Conservation (phyloP, 30 jellyfish, hydroid and myxozoan genomes). For the Cassiopea xamachana region DNA sequence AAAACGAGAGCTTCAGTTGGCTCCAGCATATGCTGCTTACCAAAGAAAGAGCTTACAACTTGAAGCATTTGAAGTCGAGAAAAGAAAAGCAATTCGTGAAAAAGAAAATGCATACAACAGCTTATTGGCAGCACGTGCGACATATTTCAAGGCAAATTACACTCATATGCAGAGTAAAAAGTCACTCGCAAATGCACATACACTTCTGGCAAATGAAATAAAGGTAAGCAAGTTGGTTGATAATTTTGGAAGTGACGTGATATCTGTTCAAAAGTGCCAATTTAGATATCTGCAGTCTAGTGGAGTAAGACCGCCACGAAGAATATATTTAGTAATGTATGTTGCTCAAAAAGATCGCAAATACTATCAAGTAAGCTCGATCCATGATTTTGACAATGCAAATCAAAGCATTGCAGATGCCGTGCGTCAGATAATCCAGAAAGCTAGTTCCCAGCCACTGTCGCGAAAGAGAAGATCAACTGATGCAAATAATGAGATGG, state of each 20-base stretch:
- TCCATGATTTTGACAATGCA: slow-evolving; percentile 16
- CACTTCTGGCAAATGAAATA: slow-evolving; percentile 31
- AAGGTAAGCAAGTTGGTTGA: neutral
- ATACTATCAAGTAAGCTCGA: neutral
- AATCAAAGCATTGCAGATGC: slow-evolving; percentile 47
- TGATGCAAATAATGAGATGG: neutral
- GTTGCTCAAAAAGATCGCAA: slow-evolving; percentile 12
- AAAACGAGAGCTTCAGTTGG: neutral
- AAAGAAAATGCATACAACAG: slow-evolving; percentile 25
- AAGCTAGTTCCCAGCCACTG: neutral
- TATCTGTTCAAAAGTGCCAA: slow-evolving; percentile 20
- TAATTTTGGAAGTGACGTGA: slow-evolving; percentile 3
- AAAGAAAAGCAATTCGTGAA: slow-evolving; percentile 12
- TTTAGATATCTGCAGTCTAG: slow-evolving; percentile 13
- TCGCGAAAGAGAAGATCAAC: slow-evolving; percentile 29
- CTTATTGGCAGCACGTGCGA: slow-evolving; percentile 22
- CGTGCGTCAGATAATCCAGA: slow-evolving; percentile 11
- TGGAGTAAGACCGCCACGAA: slow-evolving; percentile 36
- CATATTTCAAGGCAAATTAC: slow-evolving; percentile 17
- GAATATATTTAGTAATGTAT: slow-evolving; percentile 35
- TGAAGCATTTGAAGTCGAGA: slow-evolving; percentile 18
- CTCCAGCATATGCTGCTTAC: slow-evolving; percentile 34
- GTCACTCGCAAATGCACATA: slow-evolving; percentile 44
- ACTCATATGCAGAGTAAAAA: neutral
- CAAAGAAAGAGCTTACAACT: slow-evolving; percentile 14